Conservation (phyloP, 2,113 vertebrate genomes). For the Burhinus bistriatus region DNA sequence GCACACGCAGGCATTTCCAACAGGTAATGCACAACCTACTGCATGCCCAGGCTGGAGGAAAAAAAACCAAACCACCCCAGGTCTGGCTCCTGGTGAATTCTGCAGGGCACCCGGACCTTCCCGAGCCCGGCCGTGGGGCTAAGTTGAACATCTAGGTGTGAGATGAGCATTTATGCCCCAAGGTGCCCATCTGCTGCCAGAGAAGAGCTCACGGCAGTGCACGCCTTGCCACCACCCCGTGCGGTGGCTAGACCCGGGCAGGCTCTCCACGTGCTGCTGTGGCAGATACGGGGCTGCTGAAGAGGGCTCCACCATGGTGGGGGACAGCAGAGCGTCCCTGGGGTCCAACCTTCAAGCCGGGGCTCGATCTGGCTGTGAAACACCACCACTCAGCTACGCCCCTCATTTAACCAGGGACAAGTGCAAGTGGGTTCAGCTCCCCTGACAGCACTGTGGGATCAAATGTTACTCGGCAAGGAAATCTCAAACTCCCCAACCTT, state of each 20-base stretch:
- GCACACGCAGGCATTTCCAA: background rate
- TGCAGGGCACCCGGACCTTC: background rate
- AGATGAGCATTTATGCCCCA: background rate
- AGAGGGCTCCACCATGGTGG: background rate
- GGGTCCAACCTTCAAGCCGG: background rate
- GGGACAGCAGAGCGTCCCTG: background rate
- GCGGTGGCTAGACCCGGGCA: background rate
- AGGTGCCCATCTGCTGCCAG: background rate
- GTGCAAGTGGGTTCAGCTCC: background rate
- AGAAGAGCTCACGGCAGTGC: background rate
- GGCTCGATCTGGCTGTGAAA: background rate
- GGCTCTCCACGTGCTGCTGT: background rate
- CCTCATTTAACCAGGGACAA: background rate
- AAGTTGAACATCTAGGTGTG: background rate
- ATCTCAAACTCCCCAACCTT: background rate
- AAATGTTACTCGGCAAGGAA: background rate
- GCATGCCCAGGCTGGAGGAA: background rate
- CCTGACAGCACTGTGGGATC: accelerated
- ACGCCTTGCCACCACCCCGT: background rate
- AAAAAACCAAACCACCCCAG: background rate
- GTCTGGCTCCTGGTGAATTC: background rate
- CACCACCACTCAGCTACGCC: background rate
- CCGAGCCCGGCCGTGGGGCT: accelerated
- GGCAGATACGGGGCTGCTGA: background rate
- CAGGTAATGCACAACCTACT: background rate